Conservation (phyloP, 2,113 vertebrate species). For the Pelecanoides urinatrix region DNA sequence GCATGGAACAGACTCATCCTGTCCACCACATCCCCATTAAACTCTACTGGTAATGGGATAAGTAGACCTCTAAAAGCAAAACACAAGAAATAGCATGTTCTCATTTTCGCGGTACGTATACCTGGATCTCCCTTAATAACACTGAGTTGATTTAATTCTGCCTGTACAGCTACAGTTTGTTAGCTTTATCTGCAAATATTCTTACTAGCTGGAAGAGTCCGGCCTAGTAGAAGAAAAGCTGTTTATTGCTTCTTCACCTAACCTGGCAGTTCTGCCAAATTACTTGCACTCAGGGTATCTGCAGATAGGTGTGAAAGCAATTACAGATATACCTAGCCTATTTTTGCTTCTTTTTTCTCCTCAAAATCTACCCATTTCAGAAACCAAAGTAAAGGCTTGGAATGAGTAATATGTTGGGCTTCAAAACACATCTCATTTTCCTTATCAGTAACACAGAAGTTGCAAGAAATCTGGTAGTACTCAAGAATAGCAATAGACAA, state of each 20-base stretch:
- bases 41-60: not conserved
- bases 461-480: not conserved
- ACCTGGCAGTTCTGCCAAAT: not conserved
- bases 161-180: not conserved
- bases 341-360: not conserved
- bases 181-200: not conserved
- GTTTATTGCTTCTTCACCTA: conserved; percentile 11
- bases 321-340: not conserved
- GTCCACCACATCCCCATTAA: not conserved
- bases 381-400: not conserved
- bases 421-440: not conserved
- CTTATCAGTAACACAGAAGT: not conserved
- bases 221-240: not conserved
- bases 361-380: not conserved
- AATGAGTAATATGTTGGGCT: not conserved
- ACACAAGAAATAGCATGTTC: not conserved
- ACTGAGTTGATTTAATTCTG: not conserved
- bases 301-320: conserved; percentile 16
- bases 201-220: not conserved
- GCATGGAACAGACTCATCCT: not conserved
- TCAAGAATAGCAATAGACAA: not conserved
- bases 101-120: not conserved
- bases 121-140: not conserved
- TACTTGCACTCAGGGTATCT: not conserved
- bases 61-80: not conserved